Conservation (phyloP, 2,797 vertebrate genomes). For the Loriculus beryllinus region DNA sequence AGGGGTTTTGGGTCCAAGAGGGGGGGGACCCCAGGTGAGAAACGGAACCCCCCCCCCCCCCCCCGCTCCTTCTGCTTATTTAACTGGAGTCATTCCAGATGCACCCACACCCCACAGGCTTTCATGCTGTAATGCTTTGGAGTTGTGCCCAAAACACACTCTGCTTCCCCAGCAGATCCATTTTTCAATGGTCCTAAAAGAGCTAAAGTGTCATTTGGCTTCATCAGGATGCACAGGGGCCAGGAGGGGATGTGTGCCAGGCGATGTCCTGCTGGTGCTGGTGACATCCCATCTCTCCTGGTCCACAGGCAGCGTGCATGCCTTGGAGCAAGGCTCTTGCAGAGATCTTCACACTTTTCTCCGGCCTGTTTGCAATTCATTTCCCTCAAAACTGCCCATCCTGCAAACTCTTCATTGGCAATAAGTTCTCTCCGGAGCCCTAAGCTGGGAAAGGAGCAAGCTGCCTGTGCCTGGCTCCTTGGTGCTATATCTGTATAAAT, state of each 20-base stretch:
- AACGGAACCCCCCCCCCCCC: not conserved
- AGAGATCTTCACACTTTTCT: not conserved
- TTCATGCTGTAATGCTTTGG: not conserved
- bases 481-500: not conserved
- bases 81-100: not conserved
- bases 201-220: not conserved
- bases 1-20: not conserved
- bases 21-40: not conserved
- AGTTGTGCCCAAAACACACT: not conserved
- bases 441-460: rapidly evolving
- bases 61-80: not conserved
- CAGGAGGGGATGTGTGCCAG: not conserved
- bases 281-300: not conserved
- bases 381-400: not conserved
- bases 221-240: not conserved
- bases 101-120: not conserved
- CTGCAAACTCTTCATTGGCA: not conserved
- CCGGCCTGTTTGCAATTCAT: not conserved
- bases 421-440: not conserved
- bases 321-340: not conserved
- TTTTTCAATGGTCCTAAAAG: not conserved
- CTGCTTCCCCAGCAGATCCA: not conserved
- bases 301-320: rapidly evolving
- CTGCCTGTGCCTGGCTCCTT: not conserved
- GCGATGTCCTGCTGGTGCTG: not conserved